Percentiles rank a stretch among this genome's conserved stretches.
Conservation (phyloP, 2,888 invertebrate species). For the Chloroclystis v-ata region DNA sequence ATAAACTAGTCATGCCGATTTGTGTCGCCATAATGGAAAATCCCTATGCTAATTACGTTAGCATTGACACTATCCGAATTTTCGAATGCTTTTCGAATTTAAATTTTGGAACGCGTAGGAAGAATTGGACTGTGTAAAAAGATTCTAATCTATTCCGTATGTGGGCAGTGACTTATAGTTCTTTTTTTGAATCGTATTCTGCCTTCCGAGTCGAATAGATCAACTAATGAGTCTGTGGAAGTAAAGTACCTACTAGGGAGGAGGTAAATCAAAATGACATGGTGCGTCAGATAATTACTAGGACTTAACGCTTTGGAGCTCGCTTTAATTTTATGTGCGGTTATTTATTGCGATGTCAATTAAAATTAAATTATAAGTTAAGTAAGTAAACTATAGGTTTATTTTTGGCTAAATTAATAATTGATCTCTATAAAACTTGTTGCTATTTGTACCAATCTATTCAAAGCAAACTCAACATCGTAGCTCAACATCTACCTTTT, state of each 20-base stretch:
- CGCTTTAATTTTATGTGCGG: slow-evolving; percentile 40
- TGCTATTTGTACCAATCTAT: background rate
- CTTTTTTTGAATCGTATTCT: slow-evolving; percentile 56
- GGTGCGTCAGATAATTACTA: slow-evolving; percentile 52
- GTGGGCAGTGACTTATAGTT: slow-evolving; percentile 68
- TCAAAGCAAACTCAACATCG: background rate
- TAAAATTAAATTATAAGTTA: slow-evolving; percentile 37
- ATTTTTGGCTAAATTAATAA: slow-evolving; percentile 14
- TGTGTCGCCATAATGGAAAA: slow-evolving; percentile 62
- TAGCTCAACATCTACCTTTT: background rate
- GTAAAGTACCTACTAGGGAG: slow-evolving; percentile 31
- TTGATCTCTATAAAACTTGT: background rate
- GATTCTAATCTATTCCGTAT: slow-evolving; percentile 65
- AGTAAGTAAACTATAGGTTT: slow-evolving; percentile 1
- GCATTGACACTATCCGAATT: slow-evolving; percentile 38
- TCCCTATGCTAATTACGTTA: slow-evolving; percentile 64
- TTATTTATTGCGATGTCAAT: slow-evolving; percentile 45
- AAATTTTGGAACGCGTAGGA: slow-evolving; percentile 64
- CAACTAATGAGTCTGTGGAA: slow-evolving; percentile 54
- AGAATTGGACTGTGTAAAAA: slow-evolving; percentile 62
- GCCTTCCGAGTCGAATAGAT: slow-evolving; percentile 52
- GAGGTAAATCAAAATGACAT: slow-evolving; percentile 55
- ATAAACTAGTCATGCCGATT: slow-evolving; percentile 62
- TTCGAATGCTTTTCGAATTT: slow-evolving; percentile 52
- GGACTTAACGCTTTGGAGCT: slow-evolving; percentile 45